phyloP scores from a whole-genome alignment of 2,113 vertebrate species.

The Cavia aperea region DNA sequence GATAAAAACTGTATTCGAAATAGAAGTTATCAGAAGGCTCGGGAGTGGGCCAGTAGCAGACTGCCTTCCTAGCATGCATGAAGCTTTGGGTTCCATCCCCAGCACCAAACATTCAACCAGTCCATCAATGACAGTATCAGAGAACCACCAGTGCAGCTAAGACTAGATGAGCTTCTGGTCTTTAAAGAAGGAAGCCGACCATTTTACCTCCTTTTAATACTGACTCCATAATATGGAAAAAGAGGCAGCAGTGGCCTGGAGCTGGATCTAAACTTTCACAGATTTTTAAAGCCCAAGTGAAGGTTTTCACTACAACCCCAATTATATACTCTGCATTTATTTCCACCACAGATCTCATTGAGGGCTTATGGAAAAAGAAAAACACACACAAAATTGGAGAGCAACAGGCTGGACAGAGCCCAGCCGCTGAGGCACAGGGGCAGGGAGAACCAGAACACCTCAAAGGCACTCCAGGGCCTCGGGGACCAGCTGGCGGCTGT shows the following conservation, averaged over 20 bases:
- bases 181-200: not conserved
- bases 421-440: not conserved
- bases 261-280: not conserved
- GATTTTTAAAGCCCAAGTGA: not conserved
- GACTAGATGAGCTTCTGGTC: not conserved
- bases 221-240: not conserved
- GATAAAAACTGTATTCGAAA: conserved; percentile 12
- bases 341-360: not conserved
- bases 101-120: not conserved
- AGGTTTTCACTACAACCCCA: not conserved
- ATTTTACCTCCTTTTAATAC: not conserved
- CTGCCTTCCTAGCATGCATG: not conserved
- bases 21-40: not conserved
- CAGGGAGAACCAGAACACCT: not conserved
- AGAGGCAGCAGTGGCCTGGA: not conserved
- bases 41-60: not conserved
- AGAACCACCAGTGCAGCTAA: not conserved
- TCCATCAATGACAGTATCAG: not conserved
- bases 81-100: not conserved
- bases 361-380: not conserved
- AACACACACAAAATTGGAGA: not conserved
- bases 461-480: not conserved
- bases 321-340: not conserved
- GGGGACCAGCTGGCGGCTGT: not conserved
- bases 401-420: not conserved